phyloP scores from a whole-genome alignment of 2,888 invertebrate genomes.

The Ophion ellenae region DNA sequence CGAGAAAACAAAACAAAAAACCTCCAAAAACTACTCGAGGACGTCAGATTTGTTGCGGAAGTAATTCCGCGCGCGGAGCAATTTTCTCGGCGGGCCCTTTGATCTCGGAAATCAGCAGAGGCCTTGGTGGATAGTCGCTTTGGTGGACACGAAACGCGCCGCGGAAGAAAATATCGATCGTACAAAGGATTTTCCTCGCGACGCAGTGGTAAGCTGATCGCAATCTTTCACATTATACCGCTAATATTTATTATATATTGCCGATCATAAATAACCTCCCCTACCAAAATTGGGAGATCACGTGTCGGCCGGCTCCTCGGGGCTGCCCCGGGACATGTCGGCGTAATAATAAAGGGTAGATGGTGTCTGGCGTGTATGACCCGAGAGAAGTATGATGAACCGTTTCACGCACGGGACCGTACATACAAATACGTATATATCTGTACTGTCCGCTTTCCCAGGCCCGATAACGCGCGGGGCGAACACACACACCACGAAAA shows the following conservation, averaged over 20 bases:
- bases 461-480: slow-evolving; percentile 49
- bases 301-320: slow-evolving; percentile 26
- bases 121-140: neutral
- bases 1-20: neutral
- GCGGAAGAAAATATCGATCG: neutral
- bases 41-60: neutral
- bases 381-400: slow-evolving; percentile 60
- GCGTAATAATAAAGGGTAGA: slow-evolving; percentile 55
- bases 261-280: slow-evolving; percentile 30
- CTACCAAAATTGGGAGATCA: slow-evolving; percentile 40
- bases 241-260: slow-evolving; percentile 29
- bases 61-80: neutral
- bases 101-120: neutral
- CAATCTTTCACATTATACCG: neutral
- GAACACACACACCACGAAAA: slow-evolving; percentile 41
- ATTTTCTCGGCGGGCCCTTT: neutral
- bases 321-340: neutral
- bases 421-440: slow-evolving; percentile 1
- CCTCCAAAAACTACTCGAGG: neutral
- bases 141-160: neutral
- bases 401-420: slow-evolving; percentile 46
- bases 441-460: slow-evolving; percentile 10
- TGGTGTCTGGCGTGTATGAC: slow-evolving; percentile 49
- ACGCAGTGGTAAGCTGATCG: neutral
- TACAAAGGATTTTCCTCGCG: neutral